These are phyloP conservation scores for Azemiops feae DNA, from an alignment of 2,113 vertebrate genomes.

Conservation along the genomic window DNA sequence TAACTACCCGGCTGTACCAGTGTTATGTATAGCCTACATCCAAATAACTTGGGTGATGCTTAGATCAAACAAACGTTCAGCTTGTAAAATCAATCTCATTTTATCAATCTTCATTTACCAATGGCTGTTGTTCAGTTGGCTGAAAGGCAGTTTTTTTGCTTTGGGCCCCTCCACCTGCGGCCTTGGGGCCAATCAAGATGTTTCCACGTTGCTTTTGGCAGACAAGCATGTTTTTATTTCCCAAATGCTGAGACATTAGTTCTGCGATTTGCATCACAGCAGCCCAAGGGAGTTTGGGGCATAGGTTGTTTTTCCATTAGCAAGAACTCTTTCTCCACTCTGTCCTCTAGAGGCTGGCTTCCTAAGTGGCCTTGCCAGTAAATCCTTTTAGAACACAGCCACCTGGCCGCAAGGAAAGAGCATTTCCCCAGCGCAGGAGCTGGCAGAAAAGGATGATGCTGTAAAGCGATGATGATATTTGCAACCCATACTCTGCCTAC, in stretches of 20 bases:
- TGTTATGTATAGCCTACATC: too few species aligned
- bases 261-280: not conserved
- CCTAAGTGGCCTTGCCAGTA: not conserved
- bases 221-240: not conserved
- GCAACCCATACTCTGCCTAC: not conserved
- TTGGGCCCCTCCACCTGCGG: too few species aligned
- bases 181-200: too few species aligned
- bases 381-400: not conserved
- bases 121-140: too few species aligned
- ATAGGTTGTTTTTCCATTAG: not conserved
- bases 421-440: not conserved
- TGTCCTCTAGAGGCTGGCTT: not conserved
- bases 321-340: not conserved
- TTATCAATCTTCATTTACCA: too few species aligned
- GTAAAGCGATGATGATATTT: not conserved
- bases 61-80: too few species aligned
- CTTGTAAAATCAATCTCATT: too few species aligned
- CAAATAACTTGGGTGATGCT: too few species aligned
- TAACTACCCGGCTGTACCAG: too few species aligned
- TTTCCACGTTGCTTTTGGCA: too few species aligned
- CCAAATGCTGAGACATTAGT: not conserved
- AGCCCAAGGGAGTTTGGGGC: not conserved
- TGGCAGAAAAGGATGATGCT: not conserved
- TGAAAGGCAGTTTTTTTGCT: too few species aligned
- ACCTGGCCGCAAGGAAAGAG: not conserved